phyloP scores from a whole-genome alignment of 2,113 vertebrate species.

The Polyodon spathula region DNA sequence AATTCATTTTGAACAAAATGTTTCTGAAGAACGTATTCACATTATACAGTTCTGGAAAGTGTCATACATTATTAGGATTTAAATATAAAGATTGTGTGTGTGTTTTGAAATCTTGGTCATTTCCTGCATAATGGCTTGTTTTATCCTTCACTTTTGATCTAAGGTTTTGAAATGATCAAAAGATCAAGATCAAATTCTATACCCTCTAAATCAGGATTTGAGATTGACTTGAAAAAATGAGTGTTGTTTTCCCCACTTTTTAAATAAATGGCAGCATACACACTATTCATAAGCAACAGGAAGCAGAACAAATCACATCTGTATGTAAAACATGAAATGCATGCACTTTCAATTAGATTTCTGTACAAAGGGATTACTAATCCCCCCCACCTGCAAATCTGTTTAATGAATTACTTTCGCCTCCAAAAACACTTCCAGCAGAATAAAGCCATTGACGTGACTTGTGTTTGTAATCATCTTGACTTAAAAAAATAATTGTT shows the following conservation, averaged over 20 bases:
- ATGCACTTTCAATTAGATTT: constrained; percentile 61
- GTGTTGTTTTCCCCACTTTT: constrained; percentile 38
- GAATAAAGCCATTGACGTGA: constrained; percentile 29
- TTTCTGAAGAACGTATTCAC: constrained; percentile 29
- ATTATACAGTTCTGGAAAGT: constrained; percentile 27
- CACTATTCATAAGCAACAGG: constrained; percentile 45
- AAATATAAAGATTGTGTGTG: no score
- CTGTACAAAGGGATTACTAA: constrained; percentile 59
- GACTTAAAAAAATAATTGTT: constrained; percentile 11
- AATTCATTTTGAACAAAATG: constrained; percentile 33
- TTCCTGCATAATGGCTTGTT: no score
- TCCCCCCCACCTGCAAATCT: constrained; percentile 51
- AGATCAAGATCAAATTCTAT: no score
- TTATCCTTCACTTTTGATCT: no score
- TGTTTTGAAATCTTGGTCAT: no score
- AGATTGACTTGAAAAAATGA: neutral
- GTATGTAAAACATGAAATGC: constrained; percentile 51
- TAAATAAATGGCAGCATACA: constrained; percentile 47
- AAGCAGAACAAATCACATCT: constrained; percentile 57
- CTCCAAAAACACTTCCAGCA: constrained; percentile 32
- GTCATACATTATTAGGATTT: constrained; percentile 42
- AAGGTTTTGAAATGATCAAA: no score
- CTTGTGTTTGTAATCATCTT: constrained; percentile 25
- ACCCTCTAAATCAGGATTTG: no score
- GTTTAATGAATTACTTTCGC: constrained; percentile 62